Base-by-base conservation (phyloP, 2,888 invertebrate genomes). In the Cloeon dipterum region DNA sequence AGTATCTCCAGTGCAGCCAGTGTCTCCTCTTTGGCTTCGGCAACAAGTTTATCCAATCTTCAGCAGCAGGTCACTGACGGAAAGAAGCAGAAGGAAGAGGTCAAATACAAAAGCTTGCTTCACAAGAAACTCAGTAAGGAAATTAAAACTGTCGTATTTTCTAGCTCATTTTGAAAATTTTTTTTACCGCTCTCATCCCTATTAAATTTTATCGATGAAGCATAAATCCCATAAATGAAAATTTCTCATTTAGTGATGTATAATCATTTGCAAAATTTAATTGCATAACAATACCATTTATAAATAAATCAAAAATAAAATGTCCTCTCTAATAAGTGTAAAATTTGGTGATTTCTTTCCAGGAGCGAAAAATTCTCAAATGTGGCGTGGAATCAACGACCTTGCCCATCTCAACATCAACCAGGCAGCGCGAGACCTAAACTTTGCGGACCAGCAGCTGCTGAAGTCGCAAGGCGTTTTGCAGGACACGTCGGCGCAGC, bases 121-220 rank as follows among this genome's bases (percentile, higher is more conserved):
- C 45, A 45, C 33, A 42, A 36, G 35, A 43, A 43, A 42, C 36
- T 45, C 25, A 39, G 43, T 43, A 37, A 39, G 43, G 42, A 20
- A 8, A 13, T 3, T 18, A n/a, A n/a, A n/a, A n/a, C n/a, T n/a
- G n/a, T n/a, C n/a, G n/a, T n/a, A 32, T 10, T n/a, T 11, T 19
- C 3, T 32, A 5, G 19, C 2, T n/a, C 26, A n/a, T n/a, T n/a
- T n/a, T n/a, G n/a, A n/a, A n/a, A 8, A 10, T 32, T 32, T 4
- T 32, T 2, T 13, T 13, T 11, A 3, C 25, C 13, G 13, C 11
- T 3, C n/a, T 25, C 11, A 25, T 13, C 11, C 13, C 13, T 11
- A 25, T 3, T 10, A 23, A 11, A 2, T 2, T 25, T 25, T 3
- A 13, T 25, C 25, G n/a, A 17, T 17, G 17, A 17, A 17, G 17